These are phyloP conservation scores for Acanthochromis polyacanthus DNA, from an alignment of 2,113 vertebrate genomes.

Conservation along the genomic window DNA sequence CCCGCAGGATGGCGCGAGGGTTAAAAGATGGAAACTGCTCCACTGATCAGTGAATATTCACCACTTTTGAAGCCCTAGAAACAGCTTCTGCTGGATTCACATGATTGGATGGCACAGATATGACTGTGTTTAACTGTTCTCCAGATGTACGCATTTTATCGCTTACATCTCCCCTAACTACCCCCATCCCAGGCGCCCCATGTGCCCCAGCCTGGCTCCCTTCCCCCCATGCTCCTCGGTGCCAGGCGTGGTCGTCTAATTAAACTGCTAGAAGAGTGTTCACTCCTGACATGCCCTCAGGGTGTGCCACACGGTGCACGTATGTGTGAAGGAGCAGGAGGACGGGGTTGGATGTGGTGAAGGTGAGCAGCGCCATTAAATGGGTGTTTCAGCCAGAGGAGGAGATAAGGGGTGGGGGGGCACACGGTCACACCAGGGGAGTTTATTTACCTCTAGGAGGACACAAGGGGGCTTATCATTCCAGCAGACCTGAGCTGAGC, in stretches of 20 bases:
- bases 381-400: slow-evolving; percentile 14
- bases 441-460: slow-evolving; percentile 26
- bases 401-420: background rate
- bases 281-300: slow-evolving; percentile 72
- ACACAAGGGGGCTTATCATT: slow-evolving; percentile 42
- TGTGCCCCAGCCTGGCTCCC: slow-evolving; percentile 43
- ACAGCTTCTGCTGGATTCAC: slow-evolving; percentile 23
- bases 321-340: slow-evolving; percentile 24
- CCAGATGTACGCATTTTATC: slow-evolving; percentile 43
- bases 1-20: no score
- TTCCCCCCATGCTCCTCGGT: slow-evolving; percentile 42
- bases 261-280: slow-evolving; percentile 60
- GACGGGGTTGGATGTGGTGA: slow-evolving; percentile 22
- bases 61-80: slow-evolving; percentile 14
- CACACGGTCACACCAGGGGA: background rate
- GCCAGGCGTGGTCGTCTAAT: slow-evolving; percentile 69
- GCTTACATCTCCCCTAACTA: slow-evolving; percentile 34
- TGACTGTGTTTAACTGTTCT: slow-evolving; percentile 21
- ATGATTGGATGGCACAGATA: slow-evolving; percentile 47
- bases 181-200: slow-evolving; percentile 38
- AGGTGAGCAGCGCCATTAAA: slow-evolving; percentile 48
- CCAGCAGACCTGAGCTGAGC: slow-evolving; percentile 41
- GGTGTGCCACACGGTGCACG: slow-evolving; percentile 62
- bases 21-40: background rate
- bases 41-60: slow-evolving; percentile 7